Evolutionary conservation across 2,113 vertebrate species (phyloP).

Genomic region (Craseonycteris thonglongyai): DNA sequence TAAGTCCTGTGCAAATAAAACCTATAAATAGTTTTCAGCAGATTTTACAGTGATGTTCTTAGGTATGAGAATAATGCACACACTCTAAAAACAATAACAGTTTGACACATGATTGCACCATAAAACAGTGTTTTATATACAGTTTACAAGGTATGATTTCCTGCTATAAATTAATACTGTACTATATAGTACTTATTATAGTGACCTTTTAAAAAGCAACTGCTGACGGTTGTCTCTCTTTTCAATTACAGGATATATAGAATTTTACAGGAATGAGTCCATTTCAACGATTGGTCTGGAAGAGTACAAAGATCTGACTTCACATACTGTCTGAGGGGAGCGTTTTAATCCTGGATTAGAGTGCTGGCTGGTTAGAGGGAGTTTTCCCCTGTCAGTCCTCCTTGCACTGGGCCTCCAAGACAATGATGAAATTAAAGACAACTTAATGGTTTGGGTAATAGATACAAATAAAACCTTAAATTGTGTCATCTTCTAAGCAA

Average conservation of each 20-base stretch:
- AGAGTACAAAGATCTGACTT: constrained; percentile 65
- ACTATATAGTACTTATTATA: constrained; percentile 78
- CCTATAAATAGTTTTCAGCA: constrained; percentile 81
- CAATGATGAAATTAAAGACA: constrained; percentile 35
- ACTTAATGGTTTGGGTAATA: constrained; percentile 44
- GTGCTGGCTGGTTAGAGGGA: constrained; percentile 37
- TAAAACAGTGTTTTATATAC: constrained; percentile 85
- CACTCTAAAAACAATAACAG: constrained; percentile 77
- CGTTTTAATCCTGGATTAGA: constrained; percentile 49
- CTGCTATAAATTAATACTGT: constrained; percentile 85
- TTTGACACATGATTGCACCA: constrained; percentile 84
- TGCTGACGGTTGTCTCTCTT: constrained; percentile 74
- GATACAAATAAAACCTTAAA: constrained; percentile 70
- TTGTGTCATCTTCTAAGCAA: constrained; percentile 32
- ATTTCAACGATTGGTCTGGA: constrained; percentile 67
- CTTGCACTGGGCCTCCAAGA: constrained; percentile 16
- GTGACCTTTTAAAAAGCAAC: constrained; percentile 79
- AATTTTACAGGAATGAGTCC: constrained; percentile 44
- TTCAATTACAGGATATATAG: constrained; percentile 60
- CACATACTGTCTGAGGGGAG: constrained; percentile 38
- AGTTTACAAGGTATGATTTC: constrained; percentile 82
- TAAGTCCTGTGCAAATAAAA: constrained; percentile 81
- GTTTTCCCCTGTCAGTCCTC: constrained; percentile 48
- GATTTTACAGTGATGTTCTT: constrained; percentile 83
- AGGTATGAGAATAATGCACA: constrained; percentile 77